phyloP scores from a whole-genome alignment of 2,888 invertebrate genomes.

The Cantharis rufa region DNA sequence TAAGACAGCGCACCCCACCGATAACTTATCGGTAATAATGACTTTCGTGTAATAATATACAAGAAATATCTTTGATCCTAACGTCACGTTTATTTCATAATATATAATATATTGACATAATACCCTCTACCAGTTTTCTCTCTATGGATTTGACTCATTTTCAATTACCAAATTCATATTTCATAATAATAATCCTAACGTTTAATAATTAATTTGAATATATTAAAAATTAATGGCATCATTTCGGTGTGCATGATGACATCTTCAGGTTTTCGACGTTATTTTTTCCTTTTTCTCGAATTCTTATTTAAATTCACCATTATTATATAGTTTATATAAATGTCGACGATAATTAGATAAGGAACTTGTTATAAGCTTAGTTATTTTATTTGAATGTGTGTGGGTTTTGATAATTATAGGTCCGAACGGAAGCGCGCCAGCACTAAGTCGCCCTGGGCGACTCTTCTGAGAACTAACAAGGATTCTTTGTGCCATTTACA shows the following conservation, averaged over 20 bases:
- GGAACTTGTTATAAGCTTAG: slow-evolving; percentile 39
- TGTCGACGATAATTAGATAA: slow-evolving; percentile 40
- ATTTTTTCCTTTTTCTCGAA: background rate
- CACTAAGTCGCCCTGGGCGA: slow-evolving; percentile 40
- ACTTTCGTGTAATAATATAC: slow-evolving; percentile 32
- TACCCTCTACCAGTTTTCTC: background rate
- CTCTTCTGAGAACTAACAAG: slow-evolving; percentile 53
- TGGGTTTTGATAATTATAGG: slow-evolving; percentile 55
- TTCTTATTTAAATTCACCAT: slow-evolving; percentile 2
- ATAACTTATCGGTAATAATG: slow-evolving; percentile 37
- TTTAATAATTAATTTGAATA: background rate
- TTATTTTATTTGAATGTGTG: slow-evolving; percentile 41
- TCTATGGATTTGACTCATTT: background rate
- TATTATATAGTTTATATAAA: slow-evolving; percentile 27
- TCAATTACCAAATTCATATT: background rate
- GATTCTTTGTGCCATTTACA: slow-evolving; percentile 51
- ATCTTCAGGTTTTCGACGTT: background rate
- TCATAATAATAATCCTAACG: background rate
- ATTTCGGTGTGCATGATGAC: background rate
- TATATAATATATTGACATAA: no score
- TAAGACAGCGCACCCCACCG: slow-evolving; percentile 49
- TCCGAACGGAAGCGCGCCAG: slow-evolving; percentile 46
- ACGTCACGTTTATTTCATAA: slow-evolving; percentile 1
- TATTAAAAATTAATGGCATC: background rate
- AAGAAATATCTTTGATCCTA: slow-evolving; percentile 11